phyloP scores from a whole-genome alignment of 2,113 vertebrate species.

The Charadrius vociferus region DNA sequence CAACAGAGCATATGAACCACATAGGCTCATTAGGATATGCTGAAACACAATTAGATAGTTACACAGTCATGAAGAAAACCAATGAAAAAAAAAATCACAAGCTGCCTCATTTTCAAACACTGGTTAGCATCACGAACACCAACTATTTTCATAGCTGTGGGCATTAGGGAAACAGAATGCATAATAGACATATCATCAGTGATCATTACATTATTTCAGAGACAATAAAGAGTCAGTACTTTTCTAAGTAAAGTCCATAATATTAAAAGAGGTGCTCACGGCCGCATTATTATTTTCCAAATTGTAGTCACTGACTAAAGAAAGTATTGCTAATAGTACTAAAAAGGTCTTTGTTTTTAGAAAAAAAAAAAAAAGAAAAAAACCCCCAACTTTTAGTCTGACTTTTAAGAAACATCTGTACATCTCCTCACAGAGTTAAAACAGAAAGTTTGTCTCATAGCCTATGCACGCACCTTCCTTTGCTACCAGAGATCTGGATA shows the following conservation, averaged over 20 bases:
- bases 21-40: background rate
- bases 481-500: background rate
- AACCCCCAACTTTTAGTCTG: background rate
- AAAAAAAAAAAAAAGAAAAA: background rate
- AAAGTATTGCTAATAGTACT: background rate
- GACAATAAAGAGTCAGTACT: background rate
- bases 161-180: background rate
- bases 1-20: background rate
- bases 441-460: background rate
- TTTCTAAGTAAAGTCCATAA: background rate
- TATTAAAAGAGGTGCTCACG: background rate
- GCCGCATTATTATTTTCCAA: background rate
- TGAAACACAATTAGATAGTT: constrained; percentile 12
- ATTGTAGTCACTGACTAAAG: background rate
- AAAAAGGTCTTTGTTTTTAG: background rate
- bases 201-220: background rate
- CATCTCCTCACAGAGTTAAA: background rate
- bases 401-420: background rate
- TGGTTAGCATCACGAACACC: background rate
- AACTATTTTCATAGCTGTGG: background rate
- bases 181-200: background rate
- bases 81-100: background rate
- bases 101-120: background rate
- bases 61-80: background rate
- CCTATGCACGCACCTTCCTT: background rate